These are phyloP conservation scores for Elephantulus edwardii DNA, from an alignment of 2,113 vertebrate genomes.

Conservation along the genomic window DNA sequence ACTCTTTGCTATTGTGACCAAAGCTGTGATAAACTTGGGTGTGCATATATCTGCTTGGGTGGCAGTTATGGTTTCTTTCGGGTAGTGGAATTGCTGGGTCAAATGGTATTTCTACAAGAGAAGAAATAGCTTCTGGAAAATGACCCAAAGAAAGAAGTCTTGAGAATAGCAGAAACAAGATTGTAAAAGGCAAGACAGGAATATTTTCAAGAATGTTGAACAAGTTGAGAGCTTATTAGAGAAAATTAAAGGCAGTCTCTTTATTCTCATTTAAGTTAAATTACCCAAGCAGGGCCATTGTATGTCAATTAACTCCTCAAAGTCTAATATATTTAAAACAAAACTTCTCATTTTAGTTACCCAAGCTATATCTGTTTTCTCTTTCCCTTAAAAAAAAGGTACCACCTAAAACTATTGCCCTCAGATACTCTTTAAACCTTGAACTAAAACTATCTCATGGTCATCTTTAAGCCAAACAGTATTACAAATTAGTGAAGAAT, in stretches of 20 bases:
- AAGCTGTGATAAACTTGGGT: too few relatives aligned
- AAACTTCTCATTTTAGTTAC: neutral
- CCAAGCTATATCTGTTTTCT: neutral
- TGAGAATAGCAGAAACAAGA: neutral
- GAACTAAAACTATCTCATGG: neutral
- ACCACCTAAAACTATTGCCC: neutral
- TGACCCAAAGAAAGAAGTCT: fast-evolving
- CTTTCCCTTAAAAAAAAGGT: neutral
- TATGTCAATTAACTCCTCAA: neutral
- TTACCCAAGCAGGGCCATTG: neutral
- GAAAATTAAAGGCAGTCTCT: neutral
- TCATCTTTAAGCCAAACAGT: neutral
- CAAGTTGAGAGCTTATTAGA: neutral
- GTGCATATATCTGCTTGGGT: too few relatives aligned
- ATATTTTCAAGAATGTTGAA: neutral
- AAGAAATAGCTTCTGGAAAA: neutral
- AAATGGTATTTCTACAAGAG: too few relatives aligned
- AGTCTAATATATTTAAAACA: neutral
- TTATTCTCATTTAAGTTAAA: neutral
- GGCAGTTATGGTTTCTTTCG: too few relatives aligned
- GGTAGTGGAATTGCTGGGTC: too few relatives aligned
- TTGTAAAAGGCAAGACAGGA: neutral
- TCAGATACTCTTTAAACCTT: neutral
- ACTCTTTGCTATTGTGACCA: too few relatives aligned
- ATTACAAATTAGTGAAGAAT: neutral